These are phyloP conservation scores for Diorhabda sublineata DNA, from an alignment of 1,140 invertebrate genomes.

Conservation along the genomic window DNA sequence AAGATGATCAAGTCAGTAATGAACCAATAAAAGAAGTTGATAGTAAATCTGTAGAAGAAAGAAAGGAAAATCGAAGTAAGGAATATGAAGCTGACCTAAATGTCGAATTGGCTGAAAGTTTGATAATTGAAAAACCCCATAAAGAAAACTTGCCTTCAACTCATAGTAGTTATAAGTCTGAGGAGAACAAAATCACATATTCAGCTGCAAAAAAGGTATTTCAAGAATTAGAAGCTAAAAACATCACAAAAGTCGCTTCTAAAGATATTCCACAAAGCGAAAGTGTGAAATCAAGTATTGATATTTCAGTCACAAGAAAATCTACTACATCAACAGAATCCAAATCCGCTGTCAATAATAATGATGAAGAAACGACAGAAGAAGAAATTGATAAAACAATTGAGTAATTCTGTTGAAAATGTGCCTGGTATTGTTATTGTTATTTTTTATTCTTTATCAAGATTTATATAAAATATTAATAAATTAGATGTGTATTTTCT, in stretches of 20 bases:
- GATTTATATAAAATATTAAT: too few species aligned
- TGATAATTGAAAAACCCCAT: not conserved
- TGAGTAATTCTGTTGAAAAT: not conserved
- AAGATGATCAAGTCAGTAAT: not conserved
- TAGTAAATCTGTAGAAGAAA: not conserved
- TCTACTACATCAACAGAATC: not conserved
- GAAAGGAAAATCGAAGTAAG: not conserved
- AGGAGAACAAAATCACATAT: conserved; percentile 12
- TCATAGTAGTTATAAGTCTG: not conserved
- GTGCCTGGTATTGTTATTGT: too few species aligned
- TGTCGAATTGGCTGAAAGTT: not conserved
- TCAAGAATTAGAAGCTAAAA: conserved; percentile 15
- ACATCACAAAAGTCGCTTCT: not conserved
- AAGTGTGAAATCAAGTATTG: not conserved
- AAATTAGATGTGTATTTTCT: too few species aligned
- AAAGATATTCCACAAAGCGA: not conserved
- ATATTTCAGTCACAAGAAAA: not conserved
- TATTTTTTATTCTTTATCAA: too few species aligned
- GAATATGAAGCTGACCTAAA: not conserved
- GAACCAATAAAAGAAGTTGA: not conserved
- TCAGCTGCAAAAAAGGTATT: conserved; percentile 30
- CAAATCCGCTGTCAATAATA: not conserved
- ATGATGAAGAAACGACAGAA: not conserved
- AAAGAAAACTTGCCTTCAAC: not conserved
- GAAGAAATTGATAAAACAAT: not conserved